Evolutionary conservation across 2,797 vertebrate species (phyloP), one percentile per base, ranked within the genome.

Genomic region (Sphaeramia orbicularis): DNA sequence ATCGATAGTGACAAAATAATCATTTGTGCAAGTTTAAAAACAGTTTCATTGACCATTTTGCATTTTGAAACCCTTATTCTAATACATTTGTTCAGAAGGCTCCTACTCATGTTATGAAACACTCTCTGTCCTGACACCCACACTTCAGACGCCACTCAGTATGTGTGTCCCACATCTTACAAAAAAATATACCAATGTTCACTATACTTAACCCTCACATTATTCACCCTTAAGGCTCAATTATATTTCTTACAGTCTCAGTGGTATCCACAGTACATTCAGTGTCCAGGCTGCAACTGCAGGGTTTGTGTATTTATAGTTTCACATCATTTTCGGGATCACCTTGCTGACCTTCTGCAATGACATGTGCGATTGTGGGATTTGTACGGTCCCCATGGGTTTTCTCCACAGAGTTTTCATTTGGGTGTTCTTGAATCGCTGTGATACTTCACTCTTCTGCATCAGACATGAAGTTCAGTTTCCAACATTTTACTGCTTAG

Each of bases 251-350:
- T 40, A 61, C 6, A 60, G 86, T 91, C 89, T 88, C 90, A 9
- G 76, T 73, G 86, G 87, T 76, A 71, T 76, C 71, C 8, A 6
- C 48, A 10, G 66, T 86, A 89, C 86, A 82, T 79, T 82, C 49
- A 45, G 76, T 84, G 81, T 87, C 84, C 76, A 30, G 44, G 65
- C 71, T 51, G 71, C 40, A 42, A 85, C 89, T 76, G 76, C 71
- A 32, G 85, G 87, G 60, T 86, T 89, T 74, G 65, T 74, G 81
- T 90, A 91, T 91, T 88, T 90, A 88, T 90, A 91, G 87, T 85
- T 86, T 75, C 64, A 80, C 83, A 83, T 90, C 81, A 83, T 81
- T 84, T 83, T 80, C 48, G 68, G 74, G 58, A 64, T 85, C 76
- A 86, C 77, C 85, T 86, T 43, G 21, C 47, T 66, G 78, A 86